Evolutionary conservation across 2,888 invertebrate genomes (phyloP), one percentile per base, ranked within the genome.

Genomic region (Drosophila nr. perissopoda): DNA sequence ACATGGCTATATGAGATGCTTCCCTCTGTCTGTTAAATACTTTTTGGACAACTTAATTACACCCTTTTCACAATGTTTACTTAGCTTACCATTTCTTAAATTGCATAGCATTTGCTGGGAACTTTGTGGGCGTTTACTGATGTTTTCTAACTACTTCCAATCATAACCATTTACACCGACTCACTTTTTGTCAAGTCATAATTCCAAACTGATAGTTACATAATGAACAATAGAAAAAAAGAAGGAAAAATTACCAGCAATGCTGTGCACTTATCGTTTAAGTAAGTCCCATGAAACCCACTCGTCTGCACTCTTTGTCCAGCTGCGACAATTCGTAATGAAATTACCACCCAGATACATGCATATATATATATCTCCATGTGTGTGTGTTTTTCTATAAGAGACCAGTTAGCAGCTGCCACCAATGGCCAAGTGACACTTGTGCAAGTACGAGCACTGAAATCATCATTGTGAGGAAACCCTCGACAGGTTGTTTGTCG

Each of bases 381-480:
- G n/a, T n/a, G 25, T 45, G 31, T 25, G 10, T 34, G 27, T 59
- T 38, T 40, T 13, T n/a, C n/a, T 38, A 64, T 58, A 21, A n/a
- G 18, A 25, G 59, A 63, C 76, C 61, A 53, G 51, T 66, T 62
- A 62, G 10, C 48, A 49, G 38, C 29, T 59, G 58, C 54, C 69
- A 59, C 63, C 69, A 69, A 66, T 69, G 74, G 59, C 74, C 79
- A 78, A 76, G 83, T 73, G 78, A 86, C 89, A 86, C 89, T 83
- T 88, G 83, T 88, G 86, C 73, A 88, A 85, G 82, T 83, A 82
- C 69, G 52, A 59, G 74, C 67, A 69, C 68, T 69, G 68, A 73
- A 67, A 72, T 73, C 60, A 69, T 49, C 58, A 69, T 71, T 69
- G 75, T 69, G 78, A 69, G 65, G 74, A 73, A 78, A 36, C 73